phyloP scores from a whole-genome alignment of 2,113 vertebrate species.

The Morone saxatilis region DNA sequence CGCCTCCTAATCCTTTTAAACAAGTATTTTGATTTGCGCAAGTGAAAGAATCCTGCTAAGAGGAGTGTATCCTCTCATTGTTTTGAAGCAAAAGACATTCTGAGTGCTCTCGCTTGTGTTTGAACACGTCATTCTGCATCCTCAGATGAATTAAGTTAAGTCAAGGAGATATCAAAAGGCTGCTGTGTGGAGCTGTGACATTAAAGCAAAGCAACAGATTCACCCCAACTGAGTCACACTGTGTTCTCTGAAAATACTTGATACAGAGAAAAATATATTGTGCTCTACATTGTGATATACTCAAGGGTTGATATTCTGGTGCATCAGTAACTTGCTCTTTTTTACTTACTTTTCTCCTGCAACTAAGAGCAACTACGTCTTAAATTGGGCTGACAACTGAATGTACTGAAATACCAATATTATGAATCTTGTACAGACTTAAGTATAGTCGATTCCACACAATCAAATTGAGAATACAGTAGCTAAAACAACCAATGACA shows the following conservation, averaged over 20 bases:
- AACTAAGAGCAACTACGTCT: neutral
- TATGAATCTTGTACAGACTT: neutral
- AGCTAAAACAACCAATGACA: neutral
- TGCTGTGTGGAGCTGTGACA: constrained; percentile 14
- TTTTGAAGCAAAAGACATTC: neutral
- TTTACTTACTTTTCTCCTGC: neutral
- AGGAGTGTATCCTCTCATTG: neutral
- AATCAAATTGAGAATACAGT: neutral
- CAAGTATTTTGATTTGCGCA: neutral
- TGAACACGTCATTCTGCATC: constrained; percentile 19
- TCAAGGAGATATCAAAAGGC: constrained; percentile 36
- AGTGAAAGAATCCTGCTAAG: neutral
- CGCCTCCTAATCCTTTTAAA: neutral
- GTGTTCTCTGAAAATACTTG: neutral
- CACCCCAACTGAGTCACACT: neutral
- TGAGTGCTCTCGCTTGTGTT: constrained; percentile 1
- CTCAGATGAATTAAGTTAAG: constrained; percentile 30
- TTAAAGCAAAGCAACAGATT: constrained; percentile 24
- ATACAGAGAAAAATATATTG: constrained; percentile 17
- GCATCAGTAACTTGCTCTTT: neutral
- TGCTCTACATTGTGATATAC: neutral
- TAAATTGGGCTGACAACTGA: neutral
- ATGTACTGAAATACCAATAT: neutral
- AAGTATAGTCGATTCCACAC: neutral
- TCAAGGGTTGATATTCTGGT: neutral